phyloP scores from a whole-genome alignment of 2,113 vertebrate species.

The Rhinopomastus cyanomelas region DNA sequence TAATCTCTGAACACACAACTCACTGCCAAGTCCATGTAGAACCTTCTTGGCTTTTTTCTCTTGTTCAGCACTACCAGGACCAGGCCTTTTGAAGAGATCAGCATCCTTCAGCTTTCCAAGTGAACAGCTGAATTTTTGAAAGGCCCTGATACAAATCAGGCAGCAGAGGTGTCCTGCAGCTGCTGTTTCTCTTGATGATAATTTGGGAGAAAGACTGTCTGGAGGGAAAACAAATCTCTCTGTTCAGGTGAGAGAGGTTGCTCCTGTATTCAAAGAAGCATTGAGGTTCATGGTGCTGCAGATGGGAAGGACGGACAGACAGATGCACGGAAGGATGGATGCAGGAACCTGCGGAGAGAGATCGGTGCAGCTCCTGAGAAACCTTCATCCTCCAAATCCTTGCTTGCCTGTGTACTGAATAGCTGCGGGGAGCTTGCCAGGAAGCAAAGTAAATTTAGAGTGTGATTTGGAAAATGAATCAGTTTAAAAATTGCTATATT shows the following conservation, averaged over 20 bases:
- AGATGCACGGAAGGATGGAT: neutral
- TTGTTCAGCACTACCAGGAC: neutral
- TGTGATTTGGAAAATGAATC: constrained; percentile 61
- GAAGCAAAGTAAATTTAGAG: constrained; percentile 59
- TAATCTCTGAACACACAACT: neutral
- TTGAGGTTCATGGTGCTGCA: neutral
- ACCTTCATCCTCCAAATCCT: neutral
- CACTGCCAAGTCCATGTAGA: neutral
- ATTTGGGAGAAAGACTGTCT: neutral
- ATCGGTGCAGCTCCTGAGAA: neutral
- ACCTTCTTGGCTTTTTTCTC: neutral
- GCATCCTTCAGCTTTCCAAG: neutral
- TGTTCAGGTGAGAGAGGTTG: neutral
- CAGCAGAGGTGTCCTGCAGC: neutral
- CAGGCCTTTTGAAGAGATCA: neutral
- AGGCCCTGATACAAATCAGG: neutral
- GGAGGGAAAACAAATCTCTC: neutral
- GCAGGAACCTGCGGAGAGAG: neutral
- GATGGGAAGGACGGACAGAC: neutral
- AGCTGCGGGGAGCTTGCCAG: constrained; percentile 56
- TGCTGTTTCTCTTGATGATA: neutral
- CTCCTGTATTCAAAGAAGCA: neutral
- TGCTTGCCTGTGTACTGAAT: neutral
- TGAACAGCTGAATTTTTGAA: neutral
- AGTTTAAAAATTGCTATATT: constrained; percentile 61